A percentile compares a stretch with the other conserved stretches of the same genome.
Evolutionary conservation across 1,140 invertebrate genomes (phyloP).

Genomic region (Diorhabda sublineata): DNA sequence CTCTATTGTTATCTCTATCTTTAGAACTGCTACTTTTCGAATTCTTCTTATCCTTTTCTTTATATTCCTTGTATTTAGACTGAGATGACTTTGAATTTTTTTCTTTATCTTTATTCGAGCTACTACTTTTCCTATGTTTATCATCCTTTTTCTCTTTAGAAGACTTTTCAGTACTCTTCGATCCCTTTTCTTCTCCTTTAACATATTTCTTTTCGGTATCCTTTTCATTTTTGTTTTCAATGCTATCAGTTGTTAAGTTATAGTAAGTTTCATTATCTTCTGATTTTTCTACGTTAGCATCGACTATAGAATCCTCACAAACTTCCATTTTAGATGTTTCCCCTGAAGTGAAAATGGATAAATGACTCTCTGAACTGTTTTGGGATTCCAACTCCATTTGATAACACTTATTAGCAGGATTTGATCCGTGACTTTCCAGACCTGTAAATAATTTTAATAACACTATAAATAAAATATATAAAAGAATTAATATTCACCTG

Average conservation of each 20-base stretch:
- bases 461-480: neutral
- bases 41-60: slow-evolving; percentile 29
- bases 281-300: slow-evolving; percentile 16
- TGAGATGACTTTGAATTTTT: slow-evolving; percentile 26
- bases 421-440: slow-evolving; percentile 36
- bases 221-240: slow-evolving; percentile 17
- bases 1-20: slow-evolving; percentile 17
- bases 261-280: slow-evolving; percentile 8
- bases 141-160: slow-evolving; percentile 42
- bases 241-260: slow-evolving; percentile 4
- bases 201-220: slow-evolving; percentile 16
- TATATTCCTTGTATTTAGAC: slow-evolving; percentile 24
- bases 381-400: slow-evolving; percentile 51
- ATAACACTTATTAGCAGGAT: slow-evolving; percentile 26
- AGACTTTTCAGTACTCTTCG: slow-evolving; percentile 29
- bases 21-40: neutral
- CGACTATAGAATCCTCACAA: slow-evolving; percentile 33
- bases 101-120: slow-evolving; percentile 30
- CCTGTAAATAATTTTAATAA: slow-evolving; percentile 46
- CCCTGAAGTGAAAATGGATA: slow-evolving; percentile 53
- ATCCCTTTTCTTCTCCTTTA: slow-evolving; percentile 22
- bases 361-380: slow-evolving; percentile 56
- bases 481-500: slow-evolving; percentile 43
- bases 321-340: slow-evolving; percentile 45
- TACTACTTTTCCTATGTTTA: slow-evolving; percentile 23